Percentiles rank a stretch among this genome's conserved stretches.
These are phyloP conservation scores for Tokudaia muenninki DNA, from an alignment of 2,797 vertebrate genomes.

Conservation along the genomic window DNA sequence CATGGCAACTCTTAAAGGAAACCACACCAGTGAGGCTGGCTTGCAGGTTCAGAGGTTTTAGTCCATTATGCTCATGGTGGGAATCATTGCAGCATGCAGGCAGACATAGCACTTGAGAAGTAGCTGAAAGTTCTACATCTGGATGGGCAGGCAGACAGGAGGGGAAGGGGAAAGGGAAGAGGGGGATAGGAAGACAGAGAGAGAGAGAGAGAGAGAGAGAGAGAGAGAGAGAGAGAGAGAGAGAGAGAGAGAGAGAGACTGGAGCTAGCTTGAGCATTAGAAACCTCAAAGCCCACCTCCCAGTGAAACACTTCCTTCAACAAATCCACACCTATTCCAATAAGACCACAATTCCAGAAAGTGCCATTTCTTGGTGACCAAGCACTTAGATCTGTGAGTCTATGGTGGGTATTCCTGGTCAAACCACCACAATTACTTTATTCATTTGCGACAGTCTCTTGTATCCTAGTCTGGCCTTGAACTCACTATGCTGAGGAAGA, in stretches of 20 bases:
- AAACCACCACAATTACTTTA: neutral
- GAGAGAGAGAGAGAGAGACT: neutral
- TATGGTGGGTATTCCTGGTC: no score
- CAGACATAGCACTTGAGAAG: neutral
- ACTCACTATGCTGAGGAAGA: neutral
- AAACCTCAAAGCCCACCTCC: neutral
- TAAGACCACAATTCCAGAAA: neutral
- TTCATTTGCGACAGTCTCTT: neutral
- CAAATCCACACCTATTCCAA: neutral
- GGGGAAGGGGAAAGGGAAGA: accelerated
- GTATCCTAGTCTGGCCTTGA: neutral
- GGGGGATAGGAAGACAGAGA: neutral
- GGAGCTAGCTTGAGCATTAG: neutral
- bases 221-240: neutral
- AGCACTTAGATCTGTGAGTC: neutral
- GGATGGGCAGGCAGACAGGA: neutral
- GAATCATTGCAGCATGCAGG: neutral
- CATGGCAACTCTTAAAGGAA: neutral
- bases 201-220: neutral
- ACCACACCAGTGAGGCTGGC: neutral
- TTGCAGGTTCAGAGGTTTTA: neutral
- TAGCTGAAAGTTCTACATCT: neutral
- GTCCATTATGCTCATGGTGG: neutral
- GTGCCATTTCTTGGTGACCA: neutral
- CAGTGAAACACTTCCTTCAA: neutral